Conservation (phyloP, 1,140 invertebrate genomes). For the Plutomurus gul region DNA sequence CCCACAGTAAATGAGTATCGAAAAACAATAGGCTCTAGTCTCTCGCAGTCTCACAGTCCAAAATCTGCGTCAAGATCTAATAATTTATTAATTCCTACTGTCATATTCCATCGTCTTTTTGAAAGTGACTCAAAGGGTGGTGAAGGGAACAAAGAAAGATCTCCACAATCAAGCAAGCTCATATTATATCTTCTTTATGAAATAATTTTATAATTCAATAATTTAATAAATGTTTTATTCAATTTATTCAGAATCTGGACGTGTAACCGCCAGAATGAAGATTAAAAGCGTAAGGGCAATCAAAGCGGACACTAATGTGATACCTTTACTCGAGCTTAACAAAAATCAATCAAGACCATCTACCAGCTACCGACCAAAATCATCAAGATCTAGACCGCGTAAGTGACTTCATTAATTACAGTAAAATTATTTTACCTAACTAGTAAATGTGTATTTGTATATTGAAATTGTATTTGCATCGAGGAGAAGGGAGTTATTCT, state of each 20-base stretch:
- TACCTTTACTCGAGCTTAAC: background rate
- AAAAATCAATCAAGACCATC: slow-evolving; percentile 2
- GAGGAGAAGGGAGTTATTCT: too few relatives aligned
- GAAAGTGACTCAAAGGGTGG: background rate
- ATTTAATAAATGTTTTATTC: too few relatives aligned
- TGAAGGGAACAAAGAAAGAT: background rate
- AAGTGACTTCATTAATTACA: background rate
- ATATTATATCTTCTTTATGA: too few relatives aligned
- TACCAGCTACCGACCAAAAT: background rate
- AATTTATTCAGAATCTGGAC: background rate
- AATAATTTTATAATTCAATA: too few relatives aligned
- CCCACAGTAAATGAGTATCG: background rate
- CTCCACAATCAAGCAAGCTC: background rate
- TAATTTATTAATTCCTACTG: slow-evolving; percentile 14
- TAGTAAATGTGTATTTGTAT: too few relatives aligned
- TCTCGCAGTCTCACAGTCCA: background rate
- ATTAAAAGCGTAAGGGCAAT: background rate
- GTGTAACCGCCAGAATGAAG: slow-evolving; percentile 11
- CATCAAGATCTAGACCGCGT: background rate
- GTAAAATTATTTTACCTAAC: too few relatives aligned
- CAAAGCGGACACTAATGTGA: background rate
- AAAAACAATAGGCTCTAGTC: background rate
- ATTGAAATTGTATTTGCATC: too few relatives aligned
- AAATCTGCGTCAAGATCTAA: background rate
- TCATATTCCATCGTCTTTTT: slow-evolving; percentile 4